These are phyloP conservation scores for Acromyrmex charruanus DNA, from an alignment of 1,140 invertebrate species.

Conservation along the genomic window DNA sequence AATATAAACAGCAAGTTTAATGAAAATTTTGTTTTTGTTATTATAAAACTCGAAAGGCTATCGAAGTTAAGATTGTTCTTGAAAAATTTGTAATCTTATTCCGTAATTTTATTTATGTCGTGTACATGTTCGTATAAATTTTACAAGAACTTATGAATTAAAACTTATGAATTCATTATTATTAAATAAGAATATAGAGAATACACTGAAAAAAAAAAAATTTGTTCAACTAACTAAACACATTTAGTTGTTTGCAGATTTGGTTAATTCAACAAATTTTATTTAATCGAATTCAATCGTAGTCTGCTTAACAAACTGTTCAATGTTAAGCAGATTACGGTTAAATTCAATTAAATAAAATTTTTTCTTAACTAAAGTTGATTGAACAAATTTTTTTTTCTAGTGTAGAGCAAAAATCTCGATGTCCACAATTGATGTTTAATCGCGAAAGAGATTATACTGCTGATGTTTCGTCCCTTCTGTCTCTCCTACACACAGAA, in stretches of 20 bases:
- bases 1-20: not conserved
- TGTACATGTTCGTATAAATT: not conserved
- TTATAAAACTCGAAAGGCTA: not conserved
- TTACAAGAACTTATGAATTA: not conserved
- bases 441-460: conserved; percentile 34
- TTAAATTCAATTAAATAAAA: too few relatives aligned
- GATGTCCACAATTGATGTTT: not conserved
- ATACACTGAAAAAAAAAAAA: too few relatives aligned
- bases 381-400: too few relatives aligned
- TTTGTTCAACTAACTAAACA: too few relatives aligned
- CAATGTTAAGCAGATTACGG: too few relatives aligned
- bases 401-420: not conserved
- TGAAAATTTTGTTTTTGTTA: not conserved
- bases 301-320: too few relatives aligned
- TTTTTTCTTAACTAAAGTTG: too few relatives aligned
- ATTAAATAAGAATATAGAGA: not conserved
- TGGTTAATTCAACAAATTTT: too few relatives aligned
- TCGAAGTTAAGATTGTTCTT: not conserved
- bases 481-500: conserved; percentile 73
- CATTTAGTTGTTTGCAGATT: too few relatives aligned
- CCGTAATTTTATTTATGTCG: too few relatives aligned
- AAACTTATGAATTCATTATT: not conserved
- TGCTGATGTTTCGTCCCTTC: conserved; percentile 31
- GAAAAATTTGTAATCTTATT: not conserved
- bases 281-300: too few relatives aligned